Evolutionary conservation across 2,888 invertebrate genomes (phyloP), one percentile per base, ranked within the genome.

Genomic region (Nematopogon swammerdamellus): DNA sequence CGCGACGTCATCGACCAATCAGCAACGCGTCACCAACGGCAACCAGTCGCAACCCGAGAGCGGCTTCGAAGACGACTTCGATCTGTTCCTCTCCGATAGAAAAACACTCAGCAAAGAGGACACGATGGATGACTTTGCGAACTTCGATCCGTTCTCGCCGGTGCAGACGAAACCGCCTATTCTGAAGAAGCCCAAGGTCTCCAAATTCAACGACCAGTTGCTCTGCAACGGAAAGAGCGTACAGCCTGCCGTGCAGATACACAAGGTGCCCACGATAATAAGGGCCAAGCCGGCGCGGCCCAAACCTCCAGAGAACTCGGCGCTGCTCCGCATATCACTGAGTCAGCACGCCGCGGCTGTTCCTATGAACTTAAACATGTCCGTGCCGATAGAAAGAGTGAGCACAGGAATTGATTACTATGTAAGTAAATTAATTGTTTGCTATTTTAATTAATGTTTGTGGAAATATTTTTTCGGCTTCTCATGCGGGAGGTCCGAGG

Each of bases 51-150:
- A 88, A 62, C 85, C 87, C 44, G 89, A 89, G 63, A 89, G 89
- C 68, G 89, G 90, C 3, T 92, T 92, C 63, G 92, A 92, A 67
- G 92, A 91, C 72, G 91, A 92, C 64, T 90, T 89, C 64, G 89
- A 90, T 63, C 75, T 85, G 45, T 85, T 85, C 59, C 75, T 85
- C 3, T 71, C 71, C 56, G 65, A 76, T 53, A 70, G 72, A 59
- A 82, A 75, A 59, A 63, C 61, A 46, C 57, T 67, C 25, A 60
- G 63, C 59, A 68, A 72, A 60, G 70, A 72, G 10, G 68, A 72
- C 44, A 73, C 72, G 10, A 64, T 77, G 48, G 83, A 85, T 59
- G 83, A 83, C 52, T 83, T 84, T 67, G 68, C 72, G 48, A 55
- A 67, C 17, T 59, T 71, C 44, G 85, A 85, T 64, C 84, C 84